These are phyloP conservation scores for Origma solitaria DNA, from an alignment of 2,113 vertebrate genomes.

Conservation along the genomic window DNA sequence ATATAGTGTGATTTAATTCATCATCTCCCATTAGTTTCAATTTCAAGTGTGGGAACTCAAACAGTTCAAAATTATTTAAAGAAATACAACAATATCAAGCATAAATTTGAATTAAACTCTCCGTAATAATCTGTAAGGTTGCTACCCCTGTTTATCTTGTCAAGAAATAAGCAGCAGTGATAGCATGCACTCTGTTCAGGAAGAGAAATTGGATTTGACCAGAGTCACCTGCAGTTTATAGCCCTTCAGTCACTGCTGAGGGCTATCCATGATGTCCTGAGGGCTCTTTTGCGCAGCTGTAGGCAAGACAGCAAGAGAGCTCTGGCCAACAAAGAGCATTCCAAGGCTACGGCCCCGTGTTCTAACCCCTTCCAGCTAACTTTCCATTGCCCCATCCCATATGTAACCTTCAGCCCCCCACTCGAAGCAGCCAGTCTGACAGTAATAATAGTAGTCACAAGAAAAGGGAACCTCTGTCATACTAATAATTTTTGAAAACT, in stretches of 20 bases:
- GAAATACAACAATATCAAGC: not conserved
- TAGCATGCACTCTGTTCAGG: not conserved
- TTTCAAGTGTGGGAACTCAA: not conserved
- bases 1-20: not conserved
- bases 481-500: constrained; percentile 79
- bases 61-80: not conserved
- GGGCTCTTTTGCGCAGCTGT: constrained; percentile 50
- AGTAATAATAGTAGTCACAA: constrained; percentile 77
- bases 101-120: constrained; percentile 26
- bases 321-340: constrained; percentile 48
- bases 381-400: constrained; percentile 67
- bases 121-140: constrained; percentile 31
- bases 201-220: constrained; percentile 57
- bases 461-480: constrained; percentile 73
- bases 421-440: constrained; percentile 68
- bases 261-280: constrained; percentile 27
- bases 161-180: constrained; percentile 34
- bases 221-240: constrained; percentile 78
- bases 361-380: constrained; percentile 59
- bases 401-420: constrained; percentile 77
- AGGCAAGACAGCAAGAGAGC: constrained; percentile 55
- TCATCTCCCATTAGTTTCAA: not conserved
- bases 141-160: constrained; percentile 73
- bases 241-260: constrained; percentile 42
- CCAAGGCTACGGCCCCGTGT: not conserved